Conservation (phyloP, 2,797 vertebrate species). For the Gymnothorax javanicus region DNA sequence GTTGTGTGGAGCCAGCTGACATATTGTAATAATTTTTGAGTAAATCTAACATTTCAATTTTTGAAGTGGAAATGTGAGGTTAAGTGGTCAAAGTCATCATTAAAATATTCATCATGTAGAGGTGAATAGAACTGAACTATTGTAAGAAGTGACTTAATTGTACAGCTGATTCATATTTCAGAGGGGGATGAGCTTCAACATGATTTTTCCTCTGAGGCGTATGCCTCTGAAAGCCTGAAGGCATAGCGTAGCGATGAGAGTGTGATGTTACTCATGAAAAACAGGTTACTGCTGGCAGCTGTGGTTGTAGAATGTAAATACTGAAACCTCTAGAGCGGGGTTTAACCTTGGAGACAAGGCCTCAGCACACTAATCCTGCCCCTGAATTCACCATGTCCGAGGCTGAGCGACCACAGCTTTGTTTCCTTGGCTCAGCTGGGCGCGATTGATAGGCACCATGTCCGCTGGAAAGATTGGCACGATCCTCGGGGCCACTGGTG, state of each 20-base stretch:
- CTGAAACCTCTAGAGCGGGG: background rate
- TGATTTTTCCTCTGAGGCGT: slow-evolving; percentile 6
- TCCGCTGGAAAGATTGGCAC: background rate
- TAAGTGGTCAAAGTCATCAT: background rate
- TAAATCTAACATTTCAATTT: too few relatives aligned
- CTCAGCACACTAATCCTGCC: background rate
- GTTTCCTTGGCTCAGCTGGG: background rate
- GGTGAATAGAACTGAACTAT: background rate
- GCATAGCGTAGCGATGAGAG: slow-evolving; percentile 10
- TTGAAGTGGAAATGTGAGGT: too few relatives aligned
- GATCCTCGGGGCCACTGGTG: background rate
- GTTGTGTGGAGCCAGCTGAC: too few relatives aligned
- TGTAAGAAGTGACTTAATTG: too few relatives aligned
- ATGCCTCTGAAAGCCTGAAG: background rate
- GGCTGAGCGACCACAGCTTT: background rate
- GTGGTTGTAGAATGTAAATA: slow-evolving; percentile 8
- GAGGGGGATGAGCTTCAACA: background rate
- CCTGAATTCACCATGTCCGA: background rate
- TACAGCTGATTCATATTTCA: slow-evolving; percentile 13
- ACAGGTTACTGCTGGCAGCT: slow-evolving; percentile 11
- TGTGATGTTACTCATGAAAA: slow-evolving; percentile 6
- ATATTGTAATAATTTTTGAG: too few relatives aligned
- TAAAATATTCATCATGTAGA: background rate
- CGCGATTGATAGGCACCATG: background rate
- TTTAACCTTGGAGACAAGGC: background rate